Evolutionary conservation across 2,888 invertebrate species (phyloP).

Genomic region (Thera obeliscata): DNA sequence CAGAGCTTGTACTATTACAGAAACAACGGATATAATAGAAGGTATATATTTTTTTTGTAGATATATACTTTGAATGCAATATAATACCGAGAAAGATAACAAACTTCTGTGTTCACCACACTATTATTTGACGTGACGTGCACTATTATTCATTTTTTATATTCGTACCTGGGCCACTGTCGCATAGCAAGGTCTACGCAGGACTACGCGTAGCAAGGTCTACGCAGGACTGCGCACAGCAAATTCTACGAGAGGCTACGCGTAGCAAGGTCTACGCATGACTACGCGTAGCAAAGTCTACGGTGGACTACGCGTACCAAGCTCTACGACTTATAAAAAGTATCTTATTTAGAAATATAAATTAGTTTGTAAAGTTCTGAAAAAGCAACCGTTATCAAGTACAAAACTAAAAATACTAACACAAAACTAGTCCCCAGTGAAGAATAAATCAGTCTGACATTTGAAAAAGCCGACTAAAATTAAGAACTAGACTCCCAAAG

Average conservation of each 20-base stretch:
- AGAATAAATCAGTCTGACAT: slow-evolving; percentile 29
- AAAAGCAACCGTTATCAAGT: not conserved
- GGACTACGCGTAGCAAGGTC: not conserved
- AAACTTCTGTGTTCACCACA: too few species aligned
- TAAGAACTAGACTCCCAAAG: slow-evolving; percentile 22
- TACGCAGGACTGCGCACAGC: too few species aligned
- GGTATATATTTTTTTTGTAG: too few species aligned
- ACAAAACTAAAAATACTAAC: slow-evolving; percentile 6
- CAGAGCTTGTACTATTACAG: too few species aligned
- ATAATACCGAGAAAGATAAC: too few species aligned
- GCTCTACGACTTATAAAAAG: not conserved
- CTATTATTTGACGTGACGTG: too few species aligned
- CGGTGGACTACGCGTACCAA: not conserved
- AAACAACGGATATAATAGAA: too few species aligned
- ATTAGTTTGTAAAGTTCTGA: not conserved
- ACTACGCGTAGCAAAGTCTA: not conserved
- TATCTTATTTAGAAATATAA: not conserved
- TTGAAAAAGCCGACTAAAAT: slow-evolving; percentile 27
- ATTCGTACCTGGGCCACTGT: too few species aligned
- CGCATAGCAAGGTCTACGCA: too few species aligned
- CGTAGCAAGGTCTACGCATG: not conserved
- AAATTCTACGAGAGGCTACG: not conserved
- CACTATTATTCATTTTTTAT: too few species aligned
- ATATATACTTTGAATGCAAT: too few species aligned
- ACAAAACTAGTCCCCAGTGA: slow-evolving; percentile 14